phyloP scores from a whole-genome alignment of 2,113 vertebrate species.

The Rhinogobius similis region DNA sequence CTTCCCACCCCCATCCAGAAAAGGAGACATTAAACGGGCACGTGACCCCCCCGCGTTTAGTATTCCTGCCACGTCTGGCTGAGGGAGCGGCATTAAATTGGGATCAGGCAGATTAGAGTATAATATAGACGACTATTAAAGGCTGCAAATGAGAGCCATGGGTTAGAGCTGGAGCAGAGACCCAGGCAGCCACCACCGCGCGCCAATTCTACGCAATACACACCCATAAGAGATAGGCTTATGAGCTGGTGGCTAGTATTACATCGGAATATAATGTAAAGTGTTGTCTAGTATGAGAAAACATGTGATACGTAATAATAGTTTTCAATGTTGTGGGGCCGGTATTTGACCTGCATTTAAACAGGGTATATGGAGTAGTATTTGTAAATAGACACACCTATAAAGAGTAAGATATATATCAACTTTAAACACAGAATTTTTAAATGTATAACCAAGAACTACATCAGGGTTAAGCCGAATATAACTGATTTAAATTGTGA shows the following conservation, averaged over 20 bases:
- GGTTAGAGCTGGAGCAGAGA: constrained; percentile 73
- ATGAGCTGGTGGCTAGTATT: background rate
- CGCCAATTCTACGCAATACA: constrained; percentile 62
- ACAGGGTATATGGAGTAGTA: background rate
- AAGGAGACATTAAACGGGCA: constrained; percentile 57
- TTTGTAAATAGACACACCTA: background rate
- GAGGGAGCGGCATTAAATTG: constrained; percentile 93
- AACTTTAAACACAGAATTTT: background rate
- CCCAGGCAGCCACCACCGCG: constrained; percentile 40
- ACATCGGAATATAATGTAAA: background rate
- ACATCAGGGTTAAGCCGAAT: too few species aligned
- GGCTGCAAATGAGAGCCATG: constrained; percentile 93
- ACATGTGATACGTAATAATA: background rate
- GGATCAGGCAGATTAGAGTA: constrained; percentile 98
- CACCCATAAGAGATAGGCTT: constrained; percentile 44
- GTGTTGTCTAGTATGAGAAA: background rate
- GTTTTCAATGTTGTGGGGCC: background rate
- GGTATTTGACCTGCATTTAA: background rate
- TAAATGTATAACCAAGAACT: background rate
- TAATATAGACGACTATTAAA: constrained; percentile 92
- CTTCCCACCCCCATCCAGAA: constrained; percentile 16
- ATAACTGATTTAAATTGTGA: background rate
- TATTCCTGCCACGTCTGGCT: constrained; percentile 81
- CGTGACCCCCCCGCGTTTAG: constrained; percentile 70
- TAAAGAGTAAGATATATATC: background rate